Base-by-base conservation (phyloP, 1,140 invertebrate genomes). In the Diabrotica undecimpunctata region DNA sequence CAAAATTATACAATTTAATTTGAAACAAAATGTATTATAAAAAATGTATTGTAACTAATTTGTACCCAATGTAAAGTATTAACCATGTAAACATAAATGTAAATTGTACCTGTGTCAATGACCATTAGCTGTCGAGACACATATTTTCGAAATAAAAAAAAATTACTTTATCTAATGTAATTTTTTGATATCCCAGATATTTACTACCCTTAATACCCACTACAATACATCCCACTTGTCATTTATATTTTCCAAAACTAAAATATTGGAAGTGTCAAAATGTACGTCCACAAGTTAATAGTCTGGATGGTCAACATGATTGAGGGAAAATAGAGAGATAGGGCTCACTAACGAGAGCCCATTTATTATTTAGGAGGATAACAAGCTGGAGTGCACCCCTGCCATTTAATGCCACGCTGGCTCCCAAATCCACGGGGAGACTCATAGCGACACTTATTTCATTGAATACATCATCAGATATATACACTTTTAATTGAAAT, bases 311-410 rank as follows among this genome's bases (percentile, higher is more conserved):
- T 10, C n/a, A n/a, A 46, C 8, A n/a, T 46, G 8, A 46, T 46
- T n/a, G 41, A 46, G 41, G 41, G 41, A 46, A 46, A 46, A 46
- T 46, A 46, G 41, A n/a, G 41, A 46, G 41, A 46, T n/a, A n/a
- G 41, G 41, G 41, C 41, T 10, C 8, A 46, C 41, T 46, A 46
- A 46, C 41, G 41, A 46, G 41, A 46, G 50, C 56, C 61, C 68
- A 59, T 67, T 66, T 69, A 69, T 69, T 64, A 69, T 69, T 66
- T 69, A 69, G 59, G 12, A 53, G 64, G 67, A 69, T 69, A 69
- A 69, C 65, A 41, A 66, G 58, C 57, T 9, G 46, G 46, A 55
- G 35, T 55, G 62, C 65, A 66, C 67, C 62, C 66, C 66, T 53
- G 50, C 50, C 66, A 54, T 65, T 67, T 60, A 61, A 67, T 54